Evolutionary conservation across 2,888 invertebrate species (phyloP).

Genomic region (Suillia variegata): DNA sequence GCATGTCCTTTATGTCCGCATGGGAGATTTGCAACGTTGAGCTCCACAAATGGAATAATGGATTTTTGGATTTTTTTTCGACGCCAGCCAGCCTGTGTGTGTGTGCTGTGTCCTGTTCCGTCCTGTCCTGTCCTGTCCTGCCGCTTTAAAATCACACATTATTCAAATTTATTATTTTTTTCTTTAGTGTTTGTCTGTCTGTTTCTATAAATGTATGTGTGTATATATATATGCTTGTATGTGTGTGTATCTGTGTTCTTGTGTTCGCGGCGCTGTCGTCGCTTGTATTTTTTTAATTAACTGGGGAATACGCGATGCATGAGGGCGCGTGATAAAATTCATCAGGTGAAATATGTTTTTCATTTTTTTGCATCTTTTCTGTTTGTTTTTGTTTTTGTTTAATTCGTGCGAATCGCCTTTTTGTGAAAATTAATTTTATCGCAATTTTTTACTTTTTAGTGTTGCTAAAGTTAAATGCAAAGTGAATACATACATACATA

Average conservation of each 20-base stretch:
- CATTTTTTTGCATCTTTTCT: conserved; percentile 7
- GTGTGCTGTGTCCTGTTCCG: not conserved
- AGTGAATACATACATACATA: not conserved
- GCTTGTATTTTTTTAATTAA: conserved; percentile 48
- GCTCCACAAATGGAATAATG: conserved; percentile 57
- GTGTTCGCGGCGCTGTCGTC: conserved; percentile 1
- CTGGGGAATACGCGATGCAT: conserved; percentile 42
- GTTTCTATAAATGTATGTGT: not conserved
- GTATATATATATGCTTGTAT: too few relatives aligned
- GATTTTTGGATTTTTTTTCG: conserved; percentile 37
- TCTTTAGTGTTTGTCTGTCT: conserved; percentile 2
- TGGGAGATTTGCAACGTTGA: conserved; percentile 57
- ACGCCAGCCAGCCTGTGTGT: conserved; percentile 8
- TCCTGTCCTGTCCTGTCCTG: not conserved
- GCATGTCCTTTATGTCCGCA: conserved; percentile 51
- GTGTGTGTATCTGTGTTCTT: not conserved
- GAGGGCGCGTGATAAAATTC: conserved; percentile 13
- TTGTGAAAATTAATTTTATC: conserved; percentile 8
- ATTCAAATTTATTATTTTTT: conserved; percentile 45
- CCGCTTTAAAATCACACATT: conserved; percentile 58
- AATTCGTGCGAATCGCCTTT: not conserved
- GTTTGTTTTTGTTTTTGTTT: too few relatives aligned
- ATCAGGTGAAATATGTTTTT: conserved; percentile 21
- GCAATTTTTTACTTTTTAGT: conserved; percentile 1
- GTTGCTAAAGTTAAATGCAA: not conserved